Conservation (phyloP, 2,113 vertebrate species). For the Siniperca chuatsi region DNA sequence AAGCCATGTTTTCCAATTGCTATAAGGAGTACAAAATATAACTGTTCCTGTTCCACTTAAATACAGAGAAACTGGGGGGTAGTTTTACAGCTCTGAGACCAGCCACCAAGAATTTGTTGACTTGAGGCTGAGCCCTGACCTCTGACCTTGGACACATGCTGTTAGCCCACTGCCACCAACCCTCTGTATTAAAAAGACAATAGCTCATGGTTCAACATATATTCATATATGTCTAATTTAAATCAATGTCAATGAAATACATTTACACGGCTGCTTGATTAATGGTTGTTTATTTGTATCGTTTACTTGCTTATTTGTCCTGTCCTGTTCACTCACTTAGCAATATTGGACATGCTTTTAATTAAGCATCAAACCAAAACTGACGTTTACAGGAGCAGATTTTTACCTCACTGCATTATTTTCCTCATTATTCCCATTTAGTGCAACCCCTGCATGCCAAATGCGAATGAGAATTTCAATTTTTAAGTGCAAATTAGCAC, state of each 20-base stretch:
- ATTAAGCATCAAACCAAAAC: conserved; percentile 10
- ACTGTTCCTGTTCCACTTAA: background rate
- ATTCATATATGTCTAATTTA: background rate
- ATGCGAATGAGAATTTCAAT: conserved; percentile 32
- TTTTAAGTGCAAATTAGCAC: conserved; percentile 41
- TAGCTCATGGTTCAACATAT: background rate
- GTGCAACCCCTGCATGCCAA: conserved; percentile 15
- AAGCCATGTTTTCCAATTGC: background rate
- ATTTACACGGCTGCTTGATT: background rate
- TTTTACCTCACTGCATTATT: background rate
- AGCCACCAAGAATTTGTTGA: conserved; percentile 38
- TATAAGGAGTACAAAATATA: background rate
- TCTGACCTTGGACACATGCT: conserved; percentile 61
- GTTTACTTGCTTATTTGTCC: background rate
- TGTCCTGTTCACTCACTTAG: background rate
- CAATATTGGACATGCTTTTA: background rate
- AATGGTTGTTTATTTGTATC: background rate
- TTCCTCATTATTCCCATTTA: conserved; percentile 19
- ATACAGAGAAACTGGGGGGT: background rate
- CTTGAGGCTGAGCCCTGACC: conserved; percentile 58
- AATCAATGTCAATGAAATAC: background rate
- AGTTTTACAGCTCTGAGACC: conserved; percentile 49
- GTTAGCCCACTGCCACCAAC: conserved; percentile 34
- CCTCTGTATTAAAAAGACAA: conserved; percentile 36
- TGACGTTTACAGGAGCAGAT: background rate